phyloP scores from a whole-genome alignment of 2,888 invertebrate genomes.

The Tiliacea aurago region DNA sequence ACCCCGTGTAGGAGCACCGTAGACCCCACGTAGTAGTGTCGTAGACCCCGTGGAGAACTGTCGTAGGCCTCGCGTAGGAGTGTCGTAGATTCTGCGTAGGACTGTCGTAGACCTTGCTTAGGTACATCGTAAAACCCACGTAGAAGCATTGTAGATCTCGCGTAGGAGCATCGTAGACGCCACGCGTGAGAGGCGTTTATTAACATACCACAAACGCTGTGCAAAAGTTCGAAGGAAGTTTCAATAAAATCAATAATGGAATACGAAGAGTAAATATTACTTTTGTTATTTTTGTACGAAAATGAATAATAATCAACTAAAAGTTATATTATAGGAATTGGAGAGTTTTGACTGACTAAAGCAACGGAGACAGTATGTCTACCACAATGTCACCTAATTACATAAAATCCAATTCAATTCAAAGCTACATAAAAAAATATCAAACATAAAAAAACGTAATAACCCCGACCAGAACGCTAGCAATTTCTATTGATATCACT shows the following conservation, averaged over 20 bases:
- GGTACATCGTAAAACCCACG: neutral
- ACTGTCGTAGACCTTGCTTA: neutral
- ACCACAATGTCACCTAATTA: neutral
- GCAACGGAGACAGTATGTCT: neutral
- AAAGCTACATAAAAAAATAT: conserved; percentile 4
- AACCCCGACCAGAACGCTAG: conserved; percentile 12
- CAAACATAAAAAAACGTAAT: conserved; percentile 36
- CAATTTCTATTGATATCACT: conserved; percentile 45
- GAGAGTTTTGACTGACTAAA: neutral
- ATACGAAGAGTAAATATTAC: no score
- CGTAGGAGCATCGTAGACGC: neutral
- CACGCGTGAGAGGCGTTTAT: neutral
- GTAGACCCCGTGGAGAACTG: neutral
- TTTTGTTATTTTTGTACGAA: neutral
- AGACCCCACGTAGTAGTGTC: neutral
- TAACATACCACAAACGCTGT: neutral
- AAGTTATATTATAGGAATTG: neutral
- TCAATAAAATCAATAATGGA: neutral
- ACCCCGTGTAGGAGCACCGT: neutral
- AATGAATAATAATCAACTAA: no score
- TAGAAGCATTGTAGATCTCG: neutral
- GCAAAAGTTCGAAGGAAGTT: neutral
- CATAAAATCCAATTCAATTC: conserved; percentile 4
- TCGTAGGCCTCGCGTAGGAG: no score
- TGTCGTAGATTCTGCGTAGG: neutral